These are phyloP conservation scores for Novumbra hubbsi DNA, from an alignment of 2,797 vertebrate species.

Conservation along the genomic window DNA sequence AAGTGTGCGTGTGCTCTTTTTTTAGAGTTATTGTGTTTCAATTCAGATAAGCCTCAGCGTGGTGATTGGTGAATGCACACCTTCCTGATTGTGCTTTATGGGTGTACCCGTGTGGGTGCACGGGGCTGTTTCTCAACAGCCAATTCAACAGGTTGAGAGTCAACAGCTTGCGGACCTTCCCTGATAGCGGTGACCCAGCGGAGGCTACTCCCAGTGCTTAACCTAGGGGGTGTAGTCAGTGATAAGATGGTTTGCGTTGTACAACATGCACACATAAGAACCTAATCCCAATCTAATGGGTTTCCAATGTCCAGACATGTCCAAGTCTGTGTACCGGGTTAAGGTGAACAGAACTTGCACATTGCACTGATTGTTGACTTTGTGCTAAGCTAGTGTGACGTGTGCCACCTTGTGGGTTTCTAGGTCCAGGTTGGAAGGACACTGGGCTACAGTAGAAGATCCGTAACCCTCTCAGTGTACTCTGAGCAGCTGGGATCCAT, in stretches of 20 bases:
- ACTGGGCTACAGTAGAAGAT: neutral
- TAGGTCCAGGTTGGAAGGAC: neutral
- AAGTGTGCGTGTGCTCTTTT: slow-evolving; percentile 5
- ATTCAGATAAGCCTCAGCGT: neutral
- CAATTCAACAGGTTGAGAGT: slow-evolving; percentile 40
- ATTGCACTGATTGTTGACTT: neutral
- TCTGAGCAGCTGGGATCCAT: neutral
- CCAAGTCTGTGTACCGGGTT: neutral
- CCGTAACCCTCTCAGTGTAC: neutral
- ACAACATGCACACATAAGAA: slow-evolving; percentile 26
- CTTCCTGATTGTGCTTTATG: neutral
- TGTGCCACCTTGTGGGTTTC: neutral
- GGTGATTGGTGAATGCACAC: neutral
- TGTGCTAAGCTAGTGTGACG: neutral
- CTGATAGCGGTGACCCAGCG: slow-evolving; percentile 43
- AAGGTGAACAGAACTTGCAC: neutral
- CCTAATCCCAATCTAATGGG: slow-evolving; percentile 11
- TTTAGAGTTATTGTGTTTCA: slow-evolving; percentile 3
- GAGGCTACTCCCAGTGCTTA: slow-evolving; percentile 27
- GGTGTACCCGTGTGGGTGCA: slow-evolving; percentile 32
- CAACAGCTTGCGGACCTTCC: slow-evolving; percentile 36
- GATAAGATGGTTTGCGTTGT: slow-evolving; percentile 34
- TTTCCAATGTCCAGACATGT: slow-evolving; percentile 18
- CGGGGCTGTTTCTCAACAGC: slow-evolving; percentile 46
- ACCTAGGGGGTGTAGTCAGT: slow-evolving; percentile 37